Evolutionary conservation across 1,140 invertebrate genomes (phyloP), one percentile per base, ranked within the genome.

Genomic region (Sycobia sp.): DNA sequence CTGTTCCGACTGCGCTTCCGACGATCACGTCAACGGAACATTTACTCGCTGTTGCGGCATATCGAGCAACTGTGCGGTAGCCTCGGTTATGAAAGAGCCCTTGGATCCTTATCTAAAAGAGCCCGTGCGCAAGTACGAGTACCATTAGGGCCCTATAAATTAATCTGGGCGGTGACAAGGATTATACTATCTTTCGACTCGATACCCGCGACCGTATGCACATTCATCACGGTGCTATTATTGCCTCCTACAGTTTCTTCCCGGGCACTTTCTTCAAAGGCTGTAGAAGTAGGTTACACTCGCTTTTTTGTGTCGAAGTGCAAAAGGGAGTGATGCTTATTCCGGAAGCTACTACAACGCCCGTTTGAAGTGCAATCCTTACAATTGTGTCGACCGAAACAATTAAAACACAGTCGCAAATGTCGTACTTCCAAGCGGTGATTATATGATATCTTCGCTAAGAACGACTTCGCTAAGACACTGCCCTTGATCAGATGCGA

Each of bases 41-140:
- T 34, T 3, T 1, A 36, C 32, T 3, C 8, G 27, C 3, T 16
- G 14, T 18, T 16, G 3, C 0, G 22, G 14, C 4, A 50, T 20
- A 14, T 13, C n/a, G 3, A 59, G 14, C 4, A 38, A 10, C 8
- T 41, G 34, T 4, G 36, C 55, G 4, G 46, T 3, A 14, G 55
- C 32, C n/a, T 57, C 55, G 13, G 55, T 16, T 46, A 57, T 27
- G 22, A 44, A 57, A 0, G 55, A 16, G 8, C 25, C 18, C 18
- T 57, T 41, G 2, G 55, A 32, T 41, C 55, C 13, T 57, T 23
- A 34, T 57, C 55, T 2, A 57, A 18, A 14, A 57, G 13, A 7
- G 20, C 55, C 0, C 55, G 39, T 2, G 22, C 55, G 11, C 54
- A n/a, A 32, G 36, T 34, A 13, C 18, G 23, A 0, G 16, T 4